These are phyloP conservation scores for Reticulitermes lucifugus DNA, from an alignment of 2,888 invertebrate genomes.

Conservation along the genomic window DNA sequence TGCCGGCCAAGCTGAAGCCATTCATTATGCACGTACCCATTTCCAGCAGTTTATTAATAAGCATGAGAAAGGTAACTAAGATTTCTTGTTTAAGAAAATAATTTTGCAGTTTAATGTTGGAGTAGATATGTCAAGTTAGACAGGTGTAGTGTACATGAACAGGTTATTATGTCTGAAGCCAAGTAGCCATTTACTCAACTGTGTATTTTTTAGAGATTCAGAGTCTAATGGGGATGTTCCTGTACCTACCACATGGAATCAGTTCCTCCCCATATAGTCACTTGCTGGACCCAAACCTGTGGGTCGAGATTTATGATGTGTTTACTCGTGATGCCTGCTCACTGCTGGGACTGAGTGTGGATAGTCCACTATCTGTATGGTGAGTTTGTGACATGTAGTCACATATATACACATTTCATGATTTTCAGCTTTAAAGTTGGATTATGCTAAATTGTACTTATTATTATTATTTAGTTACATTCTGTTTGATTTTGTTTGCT, in stretches of 20 bases:
- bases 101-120: too few species aligned
- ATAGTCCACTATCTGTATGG: constrained; percentile 91
- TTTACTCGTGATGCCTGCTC: constrained; percentile 94
- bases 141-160: too few species aligned
- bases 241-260: constrained; percentile 84
- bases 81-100: too few species aligned
- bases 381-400: constrained; percentile 58
- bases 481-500: background rate
- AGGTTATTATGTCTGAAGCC: too few species aligned
- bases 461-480: background rate
- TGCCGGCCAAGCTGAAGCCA: constrained; percentile 82
- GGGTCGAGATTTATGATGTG: constrained; percentile 89
- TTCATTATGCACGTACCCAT: constrained; percentile 86
- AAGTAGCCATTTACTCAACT: too few species aligned
- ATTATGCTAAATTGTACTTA: too few species aligned
- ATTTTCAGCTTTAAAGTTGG: too few species aligned
- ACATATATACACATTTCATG: too few species aligned
- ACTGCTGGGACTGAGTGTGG: constrained; percentile 88
- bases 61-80: constrained; percentile 75
- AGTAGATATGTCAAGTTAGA: too few species aligned
- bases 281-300: constrained; percentile 79
- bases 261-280: constrained; percentile 82
- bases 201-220: constrained; percentile 74
- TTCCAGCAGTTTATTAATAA: constrained; percentile 83
- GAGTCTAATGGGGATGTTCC: constrained; percentile 85